These are phyloP conservation scores for Lathamus discolor DNA, from an alignment of 2,113 vertebrate species.

Conservation along the genomic window DNA sequence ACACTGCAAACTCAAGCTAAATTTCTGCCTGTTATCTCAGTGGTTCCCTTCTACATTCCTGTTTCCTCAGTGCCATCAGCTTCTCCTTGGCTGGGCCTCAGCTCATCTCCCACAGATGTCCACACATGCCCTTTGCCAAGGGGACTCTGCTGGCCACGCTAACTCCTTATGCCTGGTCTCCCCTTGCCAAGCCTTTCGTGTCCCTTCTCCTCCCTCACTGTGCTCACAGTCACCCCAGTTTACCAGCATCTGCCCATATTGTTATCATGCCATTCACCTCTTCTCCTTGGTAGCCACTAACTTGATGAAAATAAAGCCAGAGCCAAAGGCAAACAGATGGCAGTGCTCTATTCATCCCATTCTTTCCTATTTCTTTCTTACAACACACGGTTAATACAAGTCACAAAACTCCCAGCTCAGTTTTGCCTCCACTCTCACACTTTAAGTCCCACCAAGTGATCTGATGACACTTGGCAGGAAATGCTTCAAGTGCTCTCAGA, in stretches of 20 bases:
- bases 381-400: neutral
- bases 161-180: neutral
- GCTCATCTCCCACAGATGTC: neutral
- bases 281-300: neutral
- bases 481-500: neutral
- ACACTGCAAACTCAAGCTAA: neutral
- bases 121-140: slow-evolving; percentile 22
- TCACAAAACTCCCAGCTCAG: neutral
- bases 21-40: slow-evolving; percentile 23
- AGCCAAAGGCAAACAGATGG: neutral
- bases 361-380: neutral
- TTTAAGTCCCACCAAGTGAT: neutral
- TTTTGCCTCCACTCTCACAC: neutral
- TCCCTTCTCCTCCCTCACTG: neutral
- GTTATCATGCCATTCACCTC: fast-evolving
- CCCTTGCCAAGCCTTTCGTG: neutral
- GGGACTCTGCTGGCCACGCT: neutral
- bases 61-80: neutral
- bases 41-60: neutral
- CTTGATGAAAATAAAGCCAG: neutral
- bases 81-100: slow-evolving; percentile 16
- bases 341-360: neutral
- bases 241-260: neutral
- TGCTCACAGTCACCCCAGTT: neutral
- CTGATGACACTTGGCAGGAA: neutral